Evolutionary conservation across 2,113 vertebrate genomes (phyloP), one percentile per base, ranked within the genome.

Genomic region (Bubo blakistoni): DNA sequence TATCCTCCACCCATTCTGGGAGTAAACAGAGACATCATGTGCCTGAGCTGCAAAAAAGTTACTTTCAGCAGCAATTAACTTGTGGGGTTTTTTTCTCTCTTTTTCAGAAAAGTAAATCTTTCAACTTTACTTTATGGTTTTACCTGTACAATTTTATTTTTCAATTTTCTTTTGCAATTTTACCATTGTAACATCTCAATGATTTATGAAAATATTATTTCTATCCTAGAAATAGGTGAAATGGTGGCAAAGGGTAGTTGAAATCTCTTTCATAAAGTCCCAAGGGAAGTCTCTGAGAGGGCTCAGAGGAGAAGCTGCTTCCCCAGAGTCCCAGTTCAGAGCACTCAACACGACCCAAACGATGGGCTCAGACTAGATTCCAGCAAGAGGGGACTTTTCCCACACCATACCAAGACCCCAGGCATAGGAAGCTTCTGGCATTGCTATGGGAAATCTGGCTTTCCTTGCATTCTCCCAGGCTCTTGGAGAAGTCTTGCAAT

Each of bases 1-100:
- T 87, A 54, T 66, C 66, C 66, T 49, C 80, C 70, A 71, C 92
- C 63, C 88, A 61, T 94, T 71, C 80, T 59, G 82, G 80, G 57
- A 90, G 59, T 74, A 94, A 94, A 96, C 47, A 90, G 71, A 95
- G 82, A 71, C 38, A 81, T 86, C 81, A 36, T 88, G 65, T 57
- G 73, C 81, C 72, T 61, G 12, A 76, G 49, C 25, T 69, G 57
- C 69, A 58, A 67, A 81, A 76, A 88, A 88, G 70, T 92, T 89
- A 71, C 77, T 87, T 96, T 49, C 46, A 77, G 16, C 22, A 85
- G 52, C 59, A 61, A 65, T 57, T 63, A 76, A 66, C 29, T 94
- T 42, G 4, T 24, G 15, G 13, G 20, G 0, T 18, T 9, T 12
- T 70, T 65, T 77, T 12, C 11, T 62, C 11, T 24, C 11, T 66